Evolutionary conservation across 2,888 invertebrate species (phyloP).

Genomic region (Pseudococcus jackbeardsleyi): DNA sequence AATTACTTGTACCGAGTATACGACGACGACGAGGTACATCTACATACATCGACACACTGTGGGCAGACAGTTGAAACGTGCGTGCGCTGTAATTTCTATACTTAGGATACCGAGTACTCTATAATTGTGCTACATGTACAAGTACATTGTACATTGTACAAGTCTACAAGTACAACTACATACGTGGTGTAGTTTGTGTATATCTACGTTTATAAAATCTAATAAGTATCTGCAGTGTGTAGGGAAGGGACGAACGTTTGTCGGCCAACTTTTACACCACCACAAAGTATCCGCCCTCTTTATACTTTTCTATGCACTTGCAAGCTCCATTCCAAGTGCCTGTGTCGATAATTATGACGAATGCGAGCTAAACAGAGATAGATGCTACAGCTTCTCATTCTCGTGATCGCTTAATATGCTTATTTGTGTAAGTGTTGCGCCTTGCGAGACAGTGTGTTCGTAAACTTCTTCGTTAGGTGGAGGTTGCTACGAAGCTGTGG

Average conservation of each 20-base stretch:
- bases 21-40: background rate
- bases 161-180: background rate
- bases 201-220: no score
- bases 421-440: background rate
- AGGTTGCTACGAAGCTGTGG: no score
- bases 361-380: background rate
- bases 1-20: background rate
- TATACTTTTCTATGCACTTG: background rate
- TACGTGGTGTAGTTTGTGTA: background rate
- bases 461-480: no score
- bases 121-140: background rate
- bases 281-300: background rate
- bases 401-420: background rate
- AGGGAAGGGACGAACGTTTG: no score
- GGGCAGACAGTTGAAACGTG: background rate
- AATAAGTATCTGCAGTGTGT: no score
- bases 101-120: background rate
- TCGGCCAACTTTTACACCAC: background rate
- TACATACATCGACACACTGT: no score
- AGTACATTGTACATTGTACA: background rate
- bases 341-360: background rate
- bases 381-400: background rate
- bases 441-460: no score
- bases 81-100: background rate
- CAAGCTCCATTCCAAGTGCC: background rate